Evolutionary conservation across 2,888 invertebrate species (phyloP), one percentile per base, ranked within the genome.

Genomic region (Tinea trinotella): DNA sequence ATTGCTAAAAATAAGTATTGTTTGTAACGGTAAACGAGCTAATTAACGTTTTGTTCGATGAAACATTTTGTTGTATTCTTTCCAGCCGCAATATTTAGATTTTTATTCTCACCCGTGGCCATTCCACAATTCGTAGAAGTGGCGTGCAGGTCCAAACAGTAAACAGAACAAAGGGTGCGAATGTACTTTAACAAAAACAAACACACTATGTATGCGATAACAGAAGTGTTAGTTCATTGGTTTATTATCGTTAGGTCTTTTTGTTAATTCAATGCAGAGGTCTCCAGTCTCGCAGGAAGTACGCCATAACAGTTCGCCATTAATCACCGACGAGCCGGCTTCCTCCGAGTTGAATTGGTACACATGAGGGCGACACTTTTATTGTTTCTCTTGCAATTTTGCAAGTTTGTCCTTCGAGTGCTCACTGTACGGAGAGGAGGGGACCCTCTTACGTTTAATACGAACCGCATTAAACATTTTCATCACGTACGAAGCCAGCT

Each of bases 251-350:
- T 46, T 46, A 19, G n/a, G 46, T 46, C 19, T 46, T 46, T 18
- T 46, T 46, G 40, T 46, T 19, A 46, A 19, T 46, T 46, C n/a
- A 46, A 46, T 46, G 19, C 46, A 34, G 52, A 52, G 35, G 50
- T 24, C 13, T 12, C 24, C 13, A 13, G 52, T 56, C 69, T 57
- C 69, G 60, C 75, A 77, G 81, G 80, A 80, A 77, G 76, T 77
- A 60, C 65, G 71, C 71, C 67, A 68, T 74, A 73, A 71, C 65
- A 68, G 67, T 62, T 64, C 61, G 64, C 67, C 69, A 70, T 74
- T 74, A 72, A 72, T 72, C 71, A 70, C 65, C 64, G 63, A 67
- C 64, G 64, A 66, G 67, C 64, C 64, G 69, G 71, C 72, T 74
- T 74, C 70, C 66, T 69, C 63, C 67, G 40, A 19, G 53, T 20